phyloP scores from a whole-genome alignment of 2,797 vertebrate genomes.

The Pagetopsis macropterus region DNA sequence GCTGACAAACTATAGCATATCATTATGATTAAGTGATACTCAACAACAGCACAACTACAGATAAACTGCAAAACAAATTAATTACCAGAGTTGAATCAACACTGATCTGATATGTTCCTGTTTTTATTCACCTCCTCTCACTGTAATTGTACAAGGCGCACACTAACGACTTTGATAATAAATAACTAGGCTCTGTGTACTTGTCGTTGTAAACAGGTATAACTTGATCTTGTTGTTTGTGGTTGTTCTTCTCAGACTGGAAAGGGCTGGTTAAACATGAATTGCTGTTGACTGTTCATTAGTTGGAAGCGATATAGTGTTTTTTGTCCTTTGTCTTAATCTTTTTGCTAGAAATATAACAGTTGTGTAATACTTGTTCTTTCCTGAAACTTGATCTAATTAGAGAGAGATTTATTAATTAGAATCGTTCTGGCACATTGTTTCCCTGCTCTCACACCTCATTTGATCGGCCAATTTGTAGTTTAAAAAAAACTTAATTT shows the following conservation, averaged over 20 bases:
- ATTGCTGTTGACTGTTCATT: slow-evolving; percentile 1
- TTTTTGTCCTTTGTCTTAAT: slow-evolving; percentile 2
- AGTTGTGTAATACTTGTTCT: not conserved
- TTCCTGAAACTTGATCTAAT: not conserved
- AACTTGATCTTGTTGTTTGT: slow-evolving; percentile 6
- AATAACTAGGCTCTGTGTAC: not conserved
- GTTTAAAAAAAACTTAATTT: not conserved
- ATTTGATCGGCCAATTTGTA: slow-evolving; percentile 15
- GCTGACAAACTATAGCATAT: not conserved
- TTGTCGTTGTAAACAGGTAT: not conserved
- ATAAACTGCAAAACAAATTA: not conserved
- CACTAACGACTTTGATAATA: not conserved
- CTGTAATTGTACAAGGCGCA: not conserved
- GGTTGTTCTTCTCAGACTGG: not conserved
- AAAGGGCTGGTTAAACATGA: not conserved
- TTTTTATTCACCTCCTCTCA: not conserved
- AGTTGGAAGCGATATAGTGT: slow-evolving; percentile 3
- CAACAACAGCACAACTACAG: not conserved
- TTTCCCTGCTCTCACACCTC: not conserved
- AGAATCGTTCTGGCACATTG: not conserved
- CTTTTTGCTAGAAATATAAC: not conserved
- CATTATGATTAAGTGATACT: not conserved
- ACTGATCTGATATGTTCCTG: not conserved
- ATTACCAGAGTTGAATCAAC: not conserved
- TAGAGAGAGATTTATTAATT: slow-evolving; percentile 8